These are phyloP conservation scores for Polyploca ridens DNA, from an alignment of 2,888 invertebrate species.

Conservation along the genomic window DNA sequence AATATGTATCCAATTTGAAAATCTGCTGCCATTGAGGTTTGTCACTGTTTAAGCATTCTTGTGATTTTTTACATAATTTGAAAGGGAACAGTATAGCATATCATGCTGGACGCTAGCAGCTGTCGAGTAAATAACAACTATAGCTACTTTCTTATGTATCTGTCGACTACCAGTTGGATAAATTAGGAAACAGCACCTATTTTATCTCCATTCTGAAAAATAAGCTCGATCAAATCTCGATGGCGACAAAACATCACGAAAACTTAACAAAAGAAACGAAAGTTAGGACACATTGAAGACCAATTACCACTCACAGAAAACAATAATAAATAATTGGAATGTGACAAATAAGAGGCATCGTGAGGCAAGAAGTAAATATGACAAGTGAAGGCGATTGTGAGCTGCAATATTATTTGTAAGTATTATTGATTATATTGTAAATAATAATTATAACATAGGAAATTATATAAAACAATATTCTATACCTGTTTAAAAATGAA, in stretches of 20 bases:
- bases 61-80: background rate
- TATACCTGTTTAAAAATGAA: conserved; percentile 60
- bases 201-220: background rate
- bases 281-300: background rate
- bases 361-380: conserved; percentile 27
- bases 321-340: background rate
- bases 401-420: conserved; percentile 81
- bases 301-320: background rate
- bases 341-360: conserved; percentile 19
- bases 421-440: conserved; percentile 73
- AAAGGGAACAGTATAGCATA: background rate
- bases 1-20: background rate
- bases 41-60: background rate
- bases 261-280: background rate
- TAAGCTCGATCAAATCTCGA: background rate
- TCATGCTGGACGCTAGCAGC: background rate
- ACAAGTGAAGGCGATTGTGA: conserved; percentile 66
- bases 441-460: conserved; percentile 57
- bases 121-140: background rate
- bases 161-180: background rate
- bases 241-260: background rate
- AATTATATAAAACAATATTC: conserved; percentile 56
- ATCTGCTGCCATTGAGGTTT: background rate
- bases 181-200: background rate
- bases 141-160: background rate